Evolutionary conservation across 2,797 vertebrate species (phyloP).

Genomic region (Dendrocincla fuliginosa): DNA sequence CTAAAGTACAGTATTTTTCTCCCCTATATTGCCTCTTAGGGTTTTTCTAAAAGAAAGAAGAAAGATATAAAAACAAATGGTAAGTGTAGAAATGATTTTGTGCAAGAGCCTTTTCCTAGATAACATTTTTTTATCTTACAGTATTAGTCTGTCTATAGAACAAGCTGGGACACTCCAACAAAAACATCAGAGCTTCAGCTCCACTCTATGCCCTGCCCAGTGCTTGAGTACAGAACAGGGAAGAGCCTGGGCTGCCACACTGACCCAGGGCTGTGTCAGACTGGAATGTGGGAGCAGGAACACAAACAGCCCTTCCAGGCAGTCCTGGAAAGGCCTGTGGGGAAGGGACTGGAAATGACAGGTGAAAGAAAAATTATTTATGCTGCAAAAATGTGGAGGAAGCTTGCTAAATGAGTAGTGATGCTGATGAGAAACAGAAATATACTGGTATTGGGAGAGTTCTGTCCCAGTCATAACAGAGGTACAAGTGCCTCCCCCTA

Average conservation of each 20-base stretch:
- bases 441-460: neutral
- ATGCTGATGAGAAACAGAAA: neutral
- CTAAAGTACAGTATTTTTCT: neutral
- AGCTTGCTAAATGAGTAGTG: neutral
- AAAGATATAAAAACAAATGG: fast-evolving
- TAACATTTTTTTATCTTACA: neutral
- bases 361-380: neutral
- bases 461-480: neutral
- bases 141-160: neutral
- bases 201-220: neutral
- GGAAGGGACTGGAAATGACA: neutral
- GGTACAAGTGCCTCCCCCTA: fast-evolving
- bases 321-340: neutral
- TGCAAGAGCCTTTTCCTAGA: neutral
- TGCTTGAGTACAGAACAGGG: too few species aligned
- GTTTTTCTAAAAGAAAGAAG: neutral
- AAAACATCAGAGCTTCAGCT: neutral
- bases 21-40: neutral
- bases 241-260: neutral
- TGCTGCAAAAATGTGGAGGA: neutral
- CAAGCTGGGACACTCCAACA: neutral
- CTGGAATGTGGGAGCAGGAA: neutral
- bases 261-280: neutral
- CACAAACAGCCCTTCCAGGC: neutral
- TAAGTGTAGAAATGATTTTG: neutral